Evolutionary conservation across 2,113 vertebrate species (phyloP).

Genomic region (Xyliphius kryptos): DNA sequence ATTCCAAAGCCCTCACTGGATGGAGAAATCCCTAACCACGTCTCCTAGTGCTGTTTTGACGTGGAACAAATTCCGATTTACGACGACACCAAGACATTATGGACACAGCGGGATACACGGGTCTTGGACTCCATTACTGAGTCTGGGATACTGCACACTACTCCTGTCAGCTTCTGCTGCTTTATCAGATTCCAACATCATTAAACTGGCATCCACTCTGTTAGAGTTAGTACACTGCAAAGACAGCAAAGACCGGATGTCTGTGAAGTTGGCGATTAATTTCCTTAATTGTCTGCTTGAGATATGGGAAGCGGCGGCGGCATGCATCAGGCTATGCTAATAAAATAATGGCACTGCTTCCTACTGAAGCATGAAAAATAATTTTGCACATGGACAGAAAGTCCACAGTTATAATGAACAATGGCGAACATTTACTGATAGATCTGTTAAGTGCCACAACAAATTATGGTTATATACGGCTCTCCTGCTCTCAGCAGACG

Average conservation of each 20-base stretch:
- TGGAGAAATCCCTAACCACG: too few relatives aligned
- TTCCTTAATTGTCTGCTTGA: slow-evolving; percentile 17
- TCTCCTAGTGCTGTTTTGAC: too few relatives aligned
- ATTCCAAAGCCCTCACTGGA: too few relatives aligned
- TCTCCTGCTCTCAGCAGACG: neutral
- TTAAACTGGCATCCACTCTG: neutral
- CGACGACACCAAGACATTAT: slow-evolving; percentile 10
- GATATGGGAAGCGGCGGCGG: slow-evolving; percentile 4
- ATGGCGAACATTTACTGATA: slow-evolving; percentile 11
- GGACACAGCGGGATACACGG: neutral
- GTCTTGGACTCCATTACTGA: neutral
- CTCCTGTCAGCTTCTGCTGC: neutral
- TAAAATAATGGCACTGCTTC: slow-evolving; percentile 15
- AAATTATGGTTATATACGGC: neutral
- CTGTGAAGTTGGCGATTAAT: slow-evolving; percentile 16
- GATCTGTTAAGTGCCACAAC: slow-evolving; percentile 4
- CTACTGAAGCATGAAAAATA: slow-evolving; percentile 17
- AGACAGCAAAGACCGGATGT: slow-evolving; percentile 10
- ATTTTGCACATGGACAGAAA: neutral
- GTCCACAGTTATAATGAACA: slow-evolving; percentile 6
- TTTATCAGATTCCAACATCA: slow-evolving; percentile 2
- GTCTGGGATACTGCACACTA: neutral
- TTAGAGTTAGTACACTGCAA: slow-evolving; percentile 6
- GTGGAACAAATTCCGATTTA: neutral
- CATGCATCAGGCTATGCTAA: slow-evolving; percentile 14